These are phyloP conservation scores for Rhynchotus rufescens DNA, from an alignment of 2,797 vertebrate genomes.

Conservation along the genomic window DNA sequence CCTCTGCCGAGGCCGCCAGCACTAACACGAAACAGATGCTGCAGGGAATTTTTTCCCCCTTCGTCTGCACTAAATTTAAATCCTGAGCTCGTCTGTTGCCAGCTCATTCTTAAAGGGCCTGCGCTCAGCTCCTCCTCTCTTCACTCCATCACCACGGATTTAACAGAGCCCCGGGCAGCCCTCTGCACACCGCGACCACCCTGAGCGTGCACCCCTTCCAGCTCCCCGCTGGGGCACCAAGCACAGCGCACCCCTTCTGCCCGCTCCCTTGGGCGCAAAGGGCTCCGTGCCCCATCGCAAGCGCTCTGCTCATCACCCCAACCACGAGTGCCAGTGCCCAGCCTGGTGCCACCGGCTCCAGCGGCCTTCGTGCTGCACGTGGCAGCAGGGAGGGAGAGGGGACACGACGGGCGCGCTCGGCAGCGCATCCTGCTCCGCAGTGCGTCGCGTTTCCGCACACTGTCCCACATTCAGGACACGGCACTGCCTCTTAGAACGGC, in stretches of 20 bases:
- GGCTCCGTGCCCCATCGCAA: not conserved
- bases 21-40: conserved; percentile 81
- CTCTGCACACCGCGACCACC: fast-evolving
- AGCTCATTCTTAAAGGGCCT: conserved; percentile 77
- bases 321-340: not conserved
- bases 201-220: fast-evolving
- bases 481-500: not conserved
- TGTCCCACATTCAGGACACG: no score
- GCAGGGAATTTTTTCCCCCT: conserved; percentile 65
- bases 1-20: conserved; percentile 62
- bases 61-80: conserved; percentile 79
- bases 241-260: not conserved
- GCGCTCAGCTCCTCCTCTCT: not conserved
- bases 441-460: no score
- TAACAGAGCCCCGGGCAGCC: not conserved
- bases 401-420: no score
- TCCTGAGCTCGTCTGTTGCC: conserved; percentile 63
- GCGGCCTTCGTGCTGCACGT: fast-evolving
- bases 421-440: no score
- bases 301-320: not conserved
- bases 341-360: not conserved
- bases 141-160: not conserved
- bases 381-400: not conserved
- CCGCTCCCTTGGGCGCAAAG: not conserved
- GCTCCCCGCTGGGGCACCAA: not conserved